These are phyloP conservation scores for Zelleria hepariella DNA, from an alignment of 2,888 invertebrate genomes.

Conservation along the genomic window DNA sequence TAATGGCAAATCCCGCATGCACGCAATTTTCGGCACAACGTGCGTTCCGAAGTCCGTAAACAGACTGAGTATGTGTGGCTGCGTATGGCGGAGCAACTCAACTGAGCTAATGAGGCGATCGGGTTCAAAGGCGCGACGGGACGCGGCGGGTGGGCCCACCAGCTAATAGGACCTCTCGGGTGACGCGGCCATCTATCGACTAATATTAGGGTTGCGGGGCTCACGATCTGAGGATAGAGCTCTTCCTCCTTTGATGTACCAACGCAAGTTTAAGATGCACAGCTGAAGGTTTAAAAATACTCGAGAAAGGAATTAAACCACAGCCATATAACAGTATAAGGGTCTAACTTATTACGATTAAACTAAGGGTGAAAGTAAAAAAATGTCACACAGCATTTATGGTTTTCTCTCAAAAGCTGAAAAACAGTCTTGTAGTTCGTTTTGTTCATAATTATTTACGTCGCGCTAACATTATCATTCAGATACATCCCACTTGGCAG, in stretches of 20 bases:
- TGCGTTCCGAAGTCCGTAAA: constrained; percentile 44
- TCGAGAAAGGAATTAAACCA: too few relatives aligned
- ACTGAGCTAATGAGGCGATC: constrained; percentile 64
- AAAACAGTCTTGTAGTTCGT: too few relatives aligned
- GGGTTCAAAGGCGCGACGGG: constrained; percentile 59
- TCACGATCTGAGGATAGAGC: background rate
- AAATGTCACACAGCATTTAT: too few relatives aligned
- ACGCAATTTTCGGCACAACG: background rate
- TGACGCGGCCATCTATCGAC: background rate
- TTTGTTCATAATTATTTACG: too few relatives aligned
- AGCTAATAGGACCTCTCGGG: constrained; percentile 22
- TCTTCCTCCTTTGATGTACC: background rate
- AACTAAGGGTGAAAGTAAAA: too few relatives aligned
- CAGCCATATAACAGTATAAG: too few relatives aligned
- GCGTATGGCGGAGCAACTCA: constrained; percentile 48
- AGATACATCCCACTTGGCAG: too few relatives aligned
- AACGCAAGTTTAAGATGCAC: too few relatives aligned
- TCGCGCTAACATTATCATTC: too few relatives aligned
- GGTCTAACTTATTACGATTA: too few relatives aligned
- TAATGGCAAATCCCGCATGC: background rate
- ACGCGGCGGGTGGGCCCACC: constrained; percentile 45
- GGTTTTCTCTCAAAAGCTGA: too few relatives aligned
- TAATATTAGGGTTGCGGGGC: background rate
- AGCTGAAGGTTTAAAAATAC: background rate
- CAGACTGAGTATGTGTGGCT: constrained; percentile 54